A percentile compares a stretch with the other conserved stretches of the same genome.
Evolutionary conservation across 2,113 vertebrate species (phyloP).

Genomic region (Butorides virescens): DNA sequence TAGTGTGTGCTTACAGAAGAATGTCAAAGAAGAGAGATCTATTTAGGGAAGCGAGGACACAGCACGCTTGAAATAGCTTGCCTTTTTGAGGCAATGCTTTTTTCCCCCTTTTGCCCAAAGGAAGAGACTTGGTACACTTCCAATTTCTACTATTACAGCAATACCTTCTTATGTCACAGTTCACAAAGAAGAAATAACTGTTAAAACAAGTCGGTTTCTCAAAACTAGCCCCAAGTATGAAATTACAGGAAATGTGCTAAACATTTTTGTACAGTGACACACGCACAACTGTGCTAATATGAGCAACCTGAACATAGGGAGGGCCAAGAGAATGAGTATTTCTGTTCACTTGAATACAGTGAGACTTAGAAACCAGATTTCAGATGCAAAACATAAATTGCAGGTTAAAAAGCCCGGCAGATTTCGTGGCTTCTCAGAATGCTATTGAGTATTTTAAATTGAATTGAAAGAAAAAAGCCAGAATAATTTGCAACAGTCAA

Average conservation of each 20-base stretch:
- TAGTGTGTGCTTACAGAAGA: background rate
- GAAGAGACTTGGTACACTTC: background rate
- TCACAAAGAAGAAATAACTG: slow-evolving; percentile 34
- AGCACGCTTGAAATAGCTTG: background rate
- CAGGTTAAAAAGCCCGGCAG: background rate
- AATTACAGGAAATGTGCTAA: slow-evolving; percentile 47
- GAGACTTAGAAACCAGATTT: background rate
- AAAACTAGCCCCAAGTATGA: background rate
- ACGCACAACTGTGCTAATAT: background rate
- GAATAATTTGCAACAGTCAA: background rate
- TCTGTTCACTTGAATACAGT: background rate
- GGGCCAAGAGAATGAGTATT: background rate
- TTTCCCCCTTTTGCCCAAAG: background rate
- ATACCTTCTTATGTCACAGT: background rate
- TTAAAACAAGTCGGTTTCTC: slow-evolving; percentile 31
- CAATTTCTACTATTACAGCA: slow-evolving; percentile 24
- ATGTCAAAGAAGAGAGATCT: background rate
- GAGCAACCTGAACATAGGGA: background rate
- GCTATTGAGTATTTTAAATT: background rate
- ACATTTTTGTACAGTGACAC: background rate
- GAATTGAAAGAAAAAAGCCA: background rate
- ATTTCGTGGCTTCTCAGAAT: background rate
- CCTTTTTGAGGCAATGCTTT: slow-evolving; percentile 28
- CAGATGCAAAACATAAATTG: background rate
- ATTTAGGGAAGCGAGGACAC: background rate